These are phyloP conservation scores for Rhingia rostrata DNA, from an alignment of 2,888 invertebrate genomes.

Conservation along the genomic window DNA sequence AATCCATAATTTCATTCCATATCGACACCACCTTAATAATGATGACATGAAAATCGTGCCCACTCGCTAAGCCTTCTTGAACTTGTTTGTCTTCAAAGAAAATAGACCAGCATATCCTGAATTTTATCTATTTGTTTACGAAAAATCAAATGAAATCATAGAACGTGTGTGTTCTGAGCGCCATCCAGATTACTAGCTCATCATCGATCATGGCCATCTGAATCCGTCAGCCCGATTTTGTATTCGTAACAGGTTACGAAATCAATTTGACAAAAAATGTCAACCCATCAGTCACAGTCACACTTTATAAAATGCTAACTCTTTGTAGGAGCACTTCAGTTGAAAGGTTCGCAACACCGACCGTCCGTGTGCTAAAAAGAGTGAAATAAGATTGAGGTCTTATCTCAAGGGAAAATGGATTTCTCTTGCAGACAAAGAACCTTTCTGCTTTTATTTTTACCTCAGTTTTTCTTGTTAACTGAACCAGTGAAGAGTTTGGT, in stretches of 20 bases:
- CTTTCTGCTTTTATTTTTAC: conserved; percentile 2
- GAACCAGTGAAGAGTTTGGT: background rate
- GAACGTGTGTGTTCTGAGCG: conserved; percentile 9
- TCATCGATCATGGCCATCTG: conserved; percentile 42
- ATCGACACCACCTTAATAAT: conserved; percentile 41
- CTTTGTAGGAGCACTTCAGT: background rate
- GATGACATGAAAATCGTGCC: conserved; percentile 62
- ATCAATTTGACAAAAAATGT: conserved; percentile 52
- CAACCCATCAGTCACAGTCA: conserved; percentile 59
- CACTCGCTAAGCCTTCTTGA: conserved; percentile 34
- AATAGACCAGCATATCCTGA: conserved; percentile 33
- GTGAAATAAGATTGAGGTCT: conserved; percentile 6
- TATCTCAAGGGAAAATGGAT: background rate
- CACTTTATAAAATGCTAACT: conserved; percentile 27
- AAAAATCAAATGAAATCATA: conserved; percentile 1
- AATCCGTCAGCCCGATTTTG: conserved; percentile 24
- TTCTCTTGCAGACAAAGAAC: background rate
- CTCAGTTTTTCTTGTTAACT: background rate
- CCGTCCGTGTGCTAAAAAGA: conserved; percentile 6
- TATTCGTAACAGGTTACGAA: conserved; percentile 41
- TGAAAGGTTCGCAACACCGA: background rate
- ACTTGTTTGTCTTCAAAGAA: conserved; percentile 20
- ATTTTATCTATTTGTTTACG: conserved; percentile 11
- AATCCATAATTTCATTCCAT: conserved; percentile 45
- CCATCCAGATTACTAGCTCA: conserved; percentile 25